These are phyloP conservation scores for Nematostella vectensis DNA, from an alignment of 92 coral and sea anemone species.

Conservation along the genomic window DNA sequence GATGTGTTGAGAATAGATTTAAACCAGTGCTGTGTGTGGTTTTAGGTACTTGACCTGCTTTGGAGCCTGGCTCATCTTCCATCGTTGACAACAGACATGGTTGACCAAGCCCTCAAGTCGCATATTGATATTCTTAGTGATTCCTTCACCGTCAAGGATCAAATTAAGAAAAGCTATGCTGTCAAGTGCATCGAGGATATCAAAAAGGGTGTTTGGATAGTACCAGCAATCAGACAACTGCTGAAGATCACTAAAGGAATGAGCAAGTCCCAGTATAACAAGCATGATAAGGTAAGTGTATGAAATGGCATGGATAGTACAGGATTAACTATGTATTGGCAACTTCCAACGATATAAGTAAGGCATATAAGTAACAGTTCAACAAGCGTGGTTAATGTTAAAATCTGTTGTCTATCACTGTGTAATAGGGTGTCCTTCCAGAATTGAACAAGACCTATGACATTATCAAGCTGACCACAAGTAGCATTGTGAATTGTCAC, in stretches of 20 bases:
- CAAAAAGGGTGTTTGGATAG: slow-evolving; percentile 68
- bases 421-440: slow-evolving; percentile 82
- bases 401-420: too few species aligned
- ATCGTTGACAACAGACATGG: slow-evolving; percentile 79
- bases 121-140: slow-evolving; percentile 85
- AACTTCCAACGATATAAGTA: too few species aligned
- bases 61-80: slow-evolving; percentile 88
- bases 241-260: slow-evolving; percentile 72
- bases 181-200: slow-evolving; percentile 84
- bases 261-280: slow-evolving; percentile 77
- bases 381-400: too few species aligned
- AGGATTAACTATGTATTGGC: too few species aligned
- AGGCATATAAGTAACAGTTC: too few species aligned
- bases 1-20: too few species aligned
- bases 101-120: slow-evolving; percentile 79
- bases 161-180: slow-evolving; percentile 82
- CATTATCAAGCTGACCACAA: slow-evolving; percentile 67
- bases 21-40: too few species aligned
- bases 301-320: too few species aligned
- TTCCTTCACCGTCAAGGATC: slow-evolving; percentile 75
- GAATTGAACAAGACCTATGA: slow-evolving; percentile 72
- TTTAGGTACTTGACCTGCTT: slow-evolving; percentile 73
- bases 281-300: slow-evolving; percentile 8
- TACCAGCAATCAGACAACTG: slow-evolving; percentile 83
- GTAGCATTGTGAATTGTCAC: slow-evolving; percentile 74